phyloP scores from a whole-genome alignment of 2,113 vertebrate genomes.

The Prunella fulvescens region DNA sequence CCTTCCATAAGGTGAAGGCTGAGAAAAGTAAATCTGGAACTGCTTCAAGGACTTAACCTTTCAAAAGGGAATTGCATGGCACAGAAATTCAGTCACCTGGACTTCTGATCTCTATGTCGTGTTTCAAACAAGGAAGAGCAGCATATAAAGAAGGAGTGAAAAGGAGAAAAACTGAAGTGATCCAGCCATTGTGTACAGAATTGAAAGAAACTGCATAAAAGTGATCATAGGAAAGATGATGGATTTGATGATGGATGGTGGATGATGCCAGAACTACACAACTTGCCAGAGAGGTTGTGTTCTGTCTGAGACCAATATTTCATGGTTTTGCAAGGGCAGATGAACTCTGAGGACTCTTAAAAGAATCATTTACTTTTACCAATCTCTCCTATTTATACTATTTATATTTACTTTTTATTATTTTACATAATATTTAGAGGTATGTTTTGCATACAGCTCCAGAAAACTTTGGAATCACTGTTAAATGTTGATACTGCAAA shows the following conservation, averaged over 20 bases:
- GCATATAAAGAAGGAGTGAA: background rate
- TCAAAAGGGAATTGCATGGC: background rate
- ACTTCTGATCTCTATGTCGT: background rate
- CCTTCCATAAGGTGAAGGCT: background rate
- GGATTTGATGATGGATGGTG: background rate
- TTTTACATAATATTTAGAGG: background rate
- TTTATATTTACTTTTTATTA: background rate
- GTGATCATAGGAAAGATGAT: background rate
- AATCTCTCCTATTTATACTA: background rate
- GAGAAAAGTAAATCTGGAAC: background rate
- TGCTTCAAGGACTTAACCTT: background rate
- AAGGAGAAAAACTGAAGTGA: background rate
- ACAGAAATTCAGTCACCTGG: background rate
- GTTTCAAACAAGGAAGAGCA: background rate
- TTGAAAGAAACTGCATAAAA: background rate
- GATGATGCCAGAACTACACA: background rate
- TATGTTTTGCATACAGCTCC: background rate
- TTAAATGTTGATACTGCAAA: background rate
- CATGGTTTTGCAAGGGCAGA: background rate
- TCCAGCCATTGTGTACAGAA: background rate
- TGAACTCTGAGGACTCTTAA: background rate
- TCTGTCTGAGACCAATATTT: background rate
- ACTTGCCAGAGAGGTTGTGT: background rate
- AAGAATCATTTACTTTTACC: background rate
- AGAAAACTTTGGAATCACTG: background rate